Evolutionary conservation across 1,140 invertebrate species (phyloP).

Genomic region (Agrilus planipennis): DNA sequence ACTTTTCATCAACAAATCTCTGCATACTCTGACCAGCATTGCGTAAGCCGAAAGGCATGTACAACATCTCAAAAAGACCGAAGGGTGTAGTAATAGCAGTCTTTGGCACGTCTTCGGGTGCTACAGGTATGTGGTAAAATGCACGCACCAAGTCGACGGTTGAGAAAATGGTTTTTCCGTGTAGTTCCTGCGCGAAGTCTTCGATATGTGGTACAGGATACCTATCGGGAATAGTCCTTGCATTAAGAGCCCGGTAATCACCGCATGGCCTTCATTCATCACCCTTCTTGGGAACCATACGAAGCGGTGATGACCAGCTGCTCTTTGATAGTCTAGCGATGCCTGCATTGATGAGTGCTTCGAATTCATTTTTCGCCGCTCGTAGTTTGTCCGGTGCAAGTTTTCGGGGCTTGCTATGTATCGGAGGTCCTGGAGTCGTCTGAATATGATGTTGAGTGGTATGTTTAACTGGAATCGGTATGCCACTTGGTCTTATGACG

Average conservation of each 20-base stretch:
- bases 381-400: slow-evolving; percentile 22
- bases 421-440: slow-evolving; percentile 24
- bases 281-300: slow-evolving; percentile 34
- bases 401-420: slow-evolving; percentile 22
- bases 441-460: slow-evolving; percentile 11
- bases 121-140: slow-evolving; percentile 35
- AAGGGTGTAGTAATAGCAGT: slow-evolving; percentile 28
- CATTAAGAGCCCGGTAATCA: slow-evolving; percentile 36
- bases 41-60: slow-evolving; percentile 23
- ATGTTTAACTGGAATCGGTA: slow-evolving; percentile 2
- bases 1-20: slow-evolving; percentile 10
- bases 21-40: slow-evolving; percentile 21
- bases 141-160: slow-evolving; percentile 37
- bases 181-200: slow-evolving; percentile 25
- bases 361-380: slow-evolving; percentile 21
- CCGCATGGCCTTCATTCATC: slow-evolving; percentile 34
- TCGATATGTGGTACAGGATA: slow-evolving; percentile 31
- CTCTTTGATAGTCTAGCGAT: slow-evolving; percentile 19
- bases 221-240: slow-evolving; percentile 30
- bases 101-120: slow-evolving; percentile 29
- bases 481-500: slow-evolving; percentile 20
- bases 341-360: slow-evolving; percentile 18
- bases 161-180: slow-evolving; percentile 32
- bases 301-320: slow-evolving; percentile 34
- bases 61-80: slow-evolving; percentile 22